These are phyloP conservation scores for Magallana gigas DNA, from an alignment of 1,140 invertebrate genomes.

Conservation along the genomic window DNA sequence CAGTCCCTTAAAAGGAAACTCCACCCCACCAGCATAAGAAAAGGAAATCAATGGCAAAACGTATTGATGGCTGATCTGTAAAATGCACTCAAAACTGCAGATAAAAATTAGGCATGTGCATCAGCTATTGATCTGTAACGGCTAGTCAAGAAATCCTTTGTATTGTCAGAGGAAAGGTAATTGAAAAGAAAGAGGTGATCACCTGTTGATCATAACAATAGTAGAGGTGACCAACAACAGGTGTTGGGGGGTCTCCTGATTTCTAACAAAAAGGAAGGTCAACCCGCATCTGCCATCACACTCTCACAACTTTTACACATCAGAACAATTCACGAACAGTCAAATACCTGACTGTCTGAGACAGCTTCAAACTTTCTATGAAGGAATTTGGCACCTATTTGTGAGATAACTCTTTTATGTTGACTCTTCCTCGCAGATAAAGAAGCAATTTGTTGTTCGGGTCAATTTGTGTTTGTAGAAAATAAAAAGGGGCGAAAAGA, in stretches of 20 bases:
- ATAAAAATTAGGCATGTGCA: constrained; percentile 2
- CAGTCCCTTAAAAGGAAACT: neutral
- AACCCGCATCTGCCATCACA: constrained; percentile 16
- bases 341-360: neutral
- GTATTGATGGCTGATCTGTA: constrained; percentile 14
- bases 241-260: neutral
- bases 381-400: constrained; percentile 15
- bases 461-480: too few species aligned
- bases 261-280: neutral
- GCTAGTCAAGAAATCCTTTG: neutral
- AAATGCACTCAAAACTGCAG: neutral
- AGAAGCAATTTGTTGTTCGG: neutral
- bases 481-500: neutral
- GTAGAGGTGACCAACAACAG: constrained; percentile 4
- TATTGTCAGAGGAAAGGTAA: neutral
- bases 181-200: neutral
- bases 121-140: neutral
- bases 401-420: neutral
- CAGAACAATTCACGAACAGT: neutral
- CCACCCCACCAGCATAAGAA: neutral
- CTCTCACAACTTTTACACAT: neutral
- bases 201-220: constrained; percentile 30
- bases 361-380: neutral
- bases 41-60: constrained; percentile 4
- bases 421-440: constrained; percentile 8